Evolutionary conservation across 1,140 invertebrate genomes (phyloP).

Genomic region (Andricus grossulariae): DNA sequence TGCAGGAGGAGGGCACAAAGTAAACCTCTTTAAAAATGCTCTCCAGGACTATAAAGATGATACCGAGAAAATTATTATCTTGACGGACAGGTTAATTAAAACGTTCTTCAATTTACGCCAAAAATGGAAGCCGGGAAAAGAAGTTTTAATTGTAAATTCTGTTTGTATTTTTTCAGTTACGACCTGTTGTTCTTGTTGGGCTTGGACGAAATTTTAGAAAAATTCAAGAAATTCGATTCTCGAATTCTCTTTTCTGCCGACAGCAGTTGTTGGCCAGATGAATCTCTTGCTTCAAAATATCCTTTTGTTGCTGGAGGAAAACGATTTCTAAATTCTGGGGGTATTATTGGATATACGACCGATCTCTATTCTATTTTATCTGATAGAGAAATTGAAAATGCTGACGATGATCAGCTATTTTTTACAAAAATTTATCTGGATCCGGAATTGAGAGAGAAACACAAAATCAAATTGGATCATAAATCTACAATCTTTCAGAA

Average conservation of each 20-base stretch:
- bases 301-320: constrained; percentile 84
- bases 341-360: constrained; percentile 87
- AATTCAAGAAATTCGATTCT: constrained; percentile 86
- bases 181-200: constrained; percentile 90
- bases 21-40: constrained; percentile 89
- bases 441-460: constrained; percentile 80
- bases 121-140: too few relatives aligned
- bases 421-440: constrained; percentile 94
- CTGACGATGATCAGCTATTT: constrained; percentile 96
- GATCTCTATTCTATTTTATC: constrained; percentile 86
- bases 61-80: constrained; percentile 86
- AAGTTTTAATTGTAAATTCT: not conserved
- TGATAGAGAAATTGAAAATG: constrained; percentile 79
- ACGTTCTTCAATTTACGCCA: not conserved
- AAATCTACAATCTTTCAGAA: constrained; percentile 96
- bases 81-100: constrained; percentile 89
- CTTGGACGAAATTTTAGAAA: constrained; percentile 84
- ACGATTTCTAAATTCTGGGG: constrained; percentile 95
- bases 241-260: constrained; percentile 95
- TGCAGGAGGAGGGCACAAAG: constrained; percentile 94
- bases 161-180: constrained; percentile 82
- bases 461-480: constrained; percentile 92
- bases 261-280: constrained; percentile 96
- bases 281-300: constrained; percentile 82
- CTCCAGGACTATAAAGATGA: constrained; percentile 83